Evolutionary conservation across 2,797 vertebrate genomes (phyloP), one percentile per base, ranked within the genome.

Genomic region (Megalops cyprinoides): DNA sequence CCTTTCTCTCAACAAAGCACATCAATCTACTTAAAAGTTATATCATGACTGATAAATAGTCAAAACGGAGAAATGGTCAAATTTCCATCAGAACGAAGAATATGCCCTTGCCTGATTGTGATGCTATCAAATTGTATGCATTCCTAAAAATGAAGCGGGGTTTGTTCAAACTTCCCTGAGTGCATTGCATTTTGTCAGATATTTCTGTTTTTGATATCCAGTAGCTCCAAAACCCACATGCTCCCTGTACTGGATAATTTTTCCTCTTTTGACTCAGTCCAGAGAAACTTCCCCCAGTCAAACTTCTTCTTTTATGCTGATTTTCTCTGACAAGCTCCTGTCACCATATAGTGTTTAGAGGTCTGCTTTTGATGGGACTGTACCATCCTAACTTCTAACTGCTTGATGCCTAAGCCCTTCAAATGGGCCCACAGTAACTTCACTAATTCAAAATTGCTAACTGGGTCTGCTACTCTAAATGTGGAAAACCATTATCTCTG

Each of bases 381-480:
- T 44, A 34, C 20, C 44, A 14, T 65, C 31, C 65, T 23, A 69
- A 34, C 37, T 37, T 8, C 37, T 79, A 76, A 79, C 56, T 51
- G 53, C 23, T 25, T 39, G 39, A 86, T 82, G 53, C n/a, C 58
- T 79, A 79, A 74, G 23, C 81, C 75, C n/a, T 1, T 69, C 77
- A 71, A 62, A n/a, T 71, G 62, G 60, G 46, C 67, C 23, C 79
- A 79, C 44, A 80, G 46, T 79, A 20, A 77, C 75, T 31, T 31
- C 49, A 25, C 83, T 82, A 80, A 84, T 83, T 86, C 79, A 77
- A 73, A 82, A 67, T 28, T 51, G 76, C 79, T 83, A 82, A 80
- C 55, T 80, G 42, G 73, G 81, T 87, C 74, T 76, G 75, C 71
- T 3, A n/a, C 80, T 14, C 39, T 73, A 78, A 78, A 78, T 73